Evolutionary conservation across 1,140 invertebrate genomes (phyloP), one percentile per base, ranked within the genome.

Genomic region (Ooceraea biroi): DNA sequence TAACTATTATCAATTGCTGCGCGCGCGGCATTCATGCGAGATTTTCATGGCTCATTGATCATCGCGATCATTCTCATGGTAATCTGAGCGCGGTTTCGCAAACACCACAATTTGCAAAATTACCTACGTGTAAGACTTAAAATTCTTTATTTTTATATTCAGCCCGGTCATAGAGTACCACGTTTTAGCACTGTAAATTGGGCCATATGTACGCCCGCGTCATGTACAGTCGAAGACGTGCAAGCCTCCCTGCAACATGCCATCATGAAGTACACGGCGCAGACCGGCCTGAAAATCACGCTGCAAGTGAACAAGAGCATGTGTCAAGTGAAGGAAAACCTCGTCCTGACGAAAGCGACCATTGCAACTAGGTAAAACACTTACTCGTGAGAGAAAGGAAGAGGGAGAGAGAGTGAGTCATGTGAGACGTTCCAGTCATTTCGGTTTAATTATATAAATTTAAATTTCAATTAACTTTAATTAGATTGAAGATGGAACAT

Each of bases 81-180:
- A 65, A 65, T 44, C 30, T 61, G 7, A 3, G 12, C 7, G 30
- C 30, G 10, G 11, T 17, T 17, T 27, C 52, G 14, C n/a, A n/a
- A n/a, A n/a, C n/a, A 52, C 0, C 14, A 3, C 60, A 27, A 12
- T n/a, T n/a, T 7, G 1, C n/a, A 41, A 77, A 65, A 17, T 52
- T 52, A 25, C 30, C n/a, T n/a, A n/a, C n/a, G n/a, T n/a, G n/a
- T n/a, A n/a, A 48, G 17, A 36, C 14, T 12, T 66, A 27, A 44
- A 8, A 17, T 0, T 10, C 0, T 36, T 57, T 44, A 8, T 12
- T 50, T 73, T 52, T 84, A 72, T 87, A 84, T 93, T 77, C 83
- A 96, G 96, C 95, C 96, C 27, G 96, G 96, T 11, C 96, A 96
- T 88, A 92, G 96, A 76, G 95, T 96, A 11, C 96, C 96, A 1